Conservation (phyloP, 2,888 invertebrate genomes). For the Griposia aprilina region DNA sequence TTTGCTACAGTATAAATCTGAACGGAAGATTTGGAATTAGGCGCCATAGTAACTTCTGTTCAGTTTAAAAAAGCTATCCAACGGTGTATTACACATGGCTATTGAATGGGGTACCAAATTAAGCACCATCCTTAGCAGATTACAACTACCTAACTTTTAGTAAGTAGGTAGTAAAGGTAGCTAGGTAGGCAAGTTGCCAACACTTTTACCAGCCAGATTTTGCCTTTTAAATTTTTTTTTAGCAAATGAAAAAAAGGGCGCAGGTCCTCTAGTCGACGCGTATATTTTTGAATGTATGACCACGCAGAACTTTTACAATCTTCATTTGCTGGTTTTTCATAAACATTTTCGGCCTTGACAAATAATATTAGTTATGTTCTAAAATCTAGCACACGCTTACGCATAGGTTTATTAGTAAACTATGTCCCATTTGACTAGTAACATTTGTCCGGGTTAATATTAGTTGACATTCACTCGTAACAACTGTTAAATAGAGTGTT, state of each 20-base stretch:
- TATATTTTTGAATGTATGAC: not conserved
- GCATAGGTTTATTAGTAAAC: constrained; percentile 35
- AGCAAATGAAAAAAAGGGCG: too few relatives aligned
- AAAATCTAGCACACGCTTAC: constrained; percentile 46
- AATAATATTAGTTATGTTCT: constrained; percentile 27
- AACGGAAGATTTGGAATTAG: too few relatives aligned
- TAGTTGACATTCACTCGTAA: constrained; percentile 38
- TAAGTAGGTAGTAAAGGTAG: not conserved
- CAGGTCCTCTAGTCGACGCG: too few relatives aligned
- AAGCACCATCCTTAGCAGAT: not conserved
- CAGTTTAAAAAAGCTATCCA: too few relatives aligned
- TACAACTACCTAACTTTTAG: not conserved
- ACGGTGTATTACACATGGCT: too few relatives aligned
- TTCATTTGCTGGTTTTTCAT: not conserved
- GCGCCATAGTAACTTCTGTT: too few relatives aligned
- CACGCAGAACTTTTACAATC: not conserved
- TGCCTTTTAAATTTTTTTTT: not conserved
- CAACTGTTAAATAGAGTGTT: constrained; percentile 19
- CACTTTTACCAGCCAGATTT: not conserved
- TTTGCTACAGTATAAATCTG: too few relatives aligned
- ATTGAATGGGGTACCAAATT: too few relatives aligned
- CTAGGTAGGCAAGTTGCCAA: not conserved
- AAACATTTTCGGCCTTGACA: constrained; percentile 20
- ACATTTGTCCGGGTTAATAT: constrained; percentile 27
- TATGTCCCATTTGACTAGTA: constrained; percentile 33